These are phyloP conservation scores for Sesia bembeciformis DNA, from an alignment of 2,888 invertebrate species.

Conservation along the genomic window DNA sequence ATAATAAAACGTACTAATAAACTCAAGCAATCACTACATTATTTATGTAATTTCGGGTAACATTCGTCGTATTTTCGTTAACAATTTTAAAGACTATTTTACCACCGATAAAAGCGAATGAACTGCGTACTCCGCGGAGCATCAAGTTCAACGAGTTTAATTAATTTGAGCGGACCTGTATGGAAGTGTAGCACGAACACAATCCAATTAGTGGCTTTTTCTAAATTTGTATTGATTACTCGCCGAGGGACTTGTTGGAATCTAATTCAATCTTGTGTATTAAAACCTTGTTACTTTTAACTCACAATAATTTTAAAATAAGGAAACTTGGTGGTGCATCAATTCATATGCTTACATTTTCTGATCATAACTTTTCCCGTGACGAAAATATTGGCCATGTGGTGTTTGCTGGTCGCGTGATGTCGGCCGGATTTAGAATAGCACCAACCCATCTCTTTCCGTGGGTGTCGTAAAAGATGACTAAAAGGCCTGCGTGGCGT, in stretches of 20 bases:
- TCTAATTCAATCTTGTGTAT: slow-evolving; percentile 7
- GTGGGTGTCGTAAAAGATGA: no score
- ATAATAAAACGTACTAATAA: slow-evolving; percentile 28
- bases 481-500: no score
- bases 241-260: slow-evolving; percentile 14
- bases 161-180: slow-evolving; percentile 41
- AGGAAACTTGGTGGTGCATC: no score
- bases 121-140: background rate
- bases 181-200: slow-evolving; percentile 29
- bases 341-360: no score
- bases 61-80: background rate
- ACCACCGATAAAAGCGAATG: slow-evolving; percentile 33
- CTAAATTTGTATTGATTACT: slow-evolving; percentile 15
- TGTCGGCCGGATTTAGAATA: no score
- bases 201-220: slow-evolving; percentile 39
- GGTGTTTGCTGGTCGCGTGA: no score
- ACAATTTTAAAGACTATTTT: slow-evolving; percentile 22
- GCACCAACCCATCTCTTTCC: no score
- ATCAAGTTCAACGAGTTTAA: slow-evolving; percentile 27
- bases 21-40: slow-evolving; percentile 25
- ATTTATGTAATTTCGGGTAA: background rate
- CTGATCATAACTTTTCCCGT: no score
- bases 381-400: no score
- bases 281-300: background rate
- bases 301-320: no score